Evolutionary conservation across 2,888 invertebrate genomes (phyloP).

Genomic region (Vanessa cardui): DNA sequence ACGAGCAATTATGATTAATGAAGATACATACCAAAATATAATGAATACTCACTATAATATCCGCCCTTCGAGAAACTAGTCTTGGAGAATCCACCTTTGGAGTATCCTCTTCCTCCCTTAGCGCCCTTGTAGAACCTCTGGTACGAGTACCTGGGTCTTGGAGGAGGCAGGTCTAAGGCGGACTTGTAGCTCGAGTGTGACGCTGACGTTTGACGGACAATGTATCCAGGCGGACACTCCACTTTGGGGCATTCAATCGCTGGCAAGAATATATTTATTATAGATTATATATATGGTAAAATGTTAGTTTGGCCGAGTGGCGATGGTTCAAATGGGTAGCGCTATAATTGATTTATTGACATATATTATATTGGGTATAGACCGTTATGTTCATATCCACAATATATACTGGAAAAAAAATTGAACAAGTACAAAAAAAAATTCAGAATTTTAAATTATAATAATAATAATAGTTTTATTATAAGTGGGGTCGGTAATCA

Average conservation of each 20-base stretch:
- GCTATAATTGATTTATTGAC: no score
- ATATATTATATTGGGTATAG: no score
- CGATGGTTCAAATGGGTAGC: no score
- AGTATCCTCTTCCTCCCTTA: constrained; percentile 50
- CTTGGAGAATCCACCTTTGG: constrained; percentile 50
- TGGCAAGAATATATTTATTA: constrained; percentile 42
- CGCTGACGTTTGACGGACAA: constrained; percentile 72
- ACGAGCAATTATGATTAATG: not conserved
- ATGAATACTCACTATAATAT: constrained; percentile 43
- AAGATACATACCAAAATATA: not conserved
- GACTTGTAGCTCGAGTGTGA: constrained; percentile 74
- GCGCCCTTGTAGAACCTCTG: constrained; percentile 59
- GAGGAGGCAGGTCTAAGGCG: constrained; percentile 80
- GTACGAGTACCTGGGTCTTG: constrained; percentile 66
- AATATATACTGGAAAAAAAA: no score
- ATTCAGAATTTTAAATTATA: no score
- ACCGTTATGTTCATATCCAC: no score
- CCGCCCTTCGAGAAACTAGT: constrained; percentile 54
- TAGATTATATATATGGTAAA: no score
- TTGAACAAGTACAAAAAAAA: no score
- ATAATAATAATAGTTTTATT: no score
- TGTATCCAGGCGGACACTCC: constrained; percentile 85
- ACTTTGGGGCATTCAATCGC: constrained; percentile 76
- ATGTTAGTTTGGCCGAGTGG: no score
- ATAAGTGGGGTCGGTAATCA: no score